Percentiles rank a stretch among this genome's conserved stretches.
Conservation (phyloP, 2,797 vertebrate genomes). For the Channallabes apus region DNA sequence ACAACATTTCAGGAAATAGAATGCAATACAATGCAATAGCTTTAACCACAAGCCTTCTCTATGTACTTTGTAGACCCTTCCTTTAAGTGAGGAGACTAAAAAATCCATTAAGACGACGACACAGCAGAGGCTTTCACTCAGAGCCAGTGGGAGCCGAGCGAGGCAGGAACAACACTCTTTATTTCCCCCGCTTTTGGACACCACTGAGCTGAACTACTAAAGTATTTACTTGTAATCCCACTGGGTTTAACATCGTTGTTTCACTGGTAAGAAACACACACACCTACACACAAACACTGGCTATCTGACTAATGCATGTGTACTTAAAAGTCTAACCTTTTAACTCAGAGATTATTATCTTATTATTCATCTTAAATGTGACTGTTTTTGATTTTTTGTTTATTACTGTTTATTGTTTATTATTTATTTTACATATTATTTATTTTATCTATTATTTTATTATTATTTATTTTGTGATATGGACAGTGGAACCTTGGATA, state of each 20-base stretch:
- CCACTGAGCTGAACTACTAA: not conserved
- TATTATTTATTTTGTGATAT: too few species aligned
- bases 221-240: not conserved
- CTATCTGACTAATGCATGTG: not conserved
- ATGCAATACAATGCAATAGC: slow-evolving; percentile 59
- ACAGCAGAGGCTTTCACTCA: slow-evolving; percentile 61
- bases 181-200: not conserved
- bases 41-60: slow-evolving; percentile 25
- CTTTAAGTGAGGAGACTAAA: slow-evolving; percentile 8
- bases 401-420: too few species aligned
- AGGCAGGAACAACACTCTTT: not conserved
- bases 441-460: too few species aligned
- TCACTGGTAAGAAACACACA: not conserved
- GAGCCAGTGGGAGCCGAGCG: slow-evolving; percentile 39
- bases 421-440: too few species aligned
- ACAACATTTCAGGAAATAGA: slow-evolving; percentile 67
- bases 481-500: too few species aligned
- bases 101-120: slow-evolving; percentile 50
- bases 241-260: not conserved
- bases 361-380: not conserved
- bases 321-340: not conserved
- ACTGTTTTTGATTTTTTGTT: not conserved
- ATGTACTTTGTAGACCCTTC: not conserved
- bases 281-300: not conserved
- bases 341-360: not conserved